Conservation (phyloP, 1,140 invertebrate species). For the Drosophila subpulchrella region DNA sequence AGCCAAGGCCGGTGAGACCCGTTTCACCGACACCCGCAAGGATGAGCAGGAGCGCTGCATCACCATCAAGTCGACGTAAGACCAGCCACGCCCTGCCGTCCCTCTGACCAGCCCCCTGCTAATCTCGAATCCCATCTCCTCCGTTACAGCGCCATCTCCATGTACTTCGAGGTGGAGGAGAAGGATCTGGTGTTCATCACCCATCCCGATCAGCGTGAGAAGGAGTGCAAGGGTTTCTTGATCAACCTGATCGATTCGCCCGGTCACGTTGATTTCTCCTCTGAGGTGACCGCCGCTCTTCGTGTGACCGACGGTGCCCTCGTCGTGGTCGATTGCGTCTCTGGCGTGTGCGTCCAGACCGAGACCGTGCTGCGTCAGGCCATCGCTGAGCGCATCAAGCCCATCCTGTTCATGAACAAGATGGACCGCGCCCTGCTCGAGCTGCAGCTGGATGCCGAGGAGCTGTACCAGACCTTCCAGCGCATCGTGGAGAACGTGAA, state of each 20-base stretch:
- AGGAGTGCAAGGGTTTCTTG: slow-evolving; percentile 97
- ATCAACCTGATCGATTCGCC: slow-evolving; percentile 99
- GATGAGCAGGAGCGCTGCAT: slow-evolving; percentile 99
- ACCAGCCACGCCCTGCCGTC: not conserved
- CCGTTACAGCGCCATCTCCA: slow-evolving; percentile 96
- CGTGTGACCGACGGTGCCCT: slow-evolving; percentile 99
- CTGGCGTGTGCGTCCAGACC: slow-evolving; percentile 99
- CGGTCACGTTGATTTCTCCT: slow-evolving; percentile 99
- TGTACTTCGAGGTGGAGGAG: slow-evolving; percentile 98
- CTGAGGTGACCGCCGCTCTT: slow-evolving; percentile 99
- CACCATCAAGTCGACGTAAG: slow-evolving; percentile 99
- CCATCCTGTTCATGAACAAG: slow-evolving; percentile 99
- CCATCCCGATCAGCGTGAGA: slow-evolving; percentile 94
- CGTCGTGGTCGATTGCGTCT: slow-evolving; percentile 99
- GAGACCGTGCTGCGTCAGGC: slow-evolving; percentile 99
- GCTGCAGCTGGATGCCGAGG: slow-evolving; percentile 97
- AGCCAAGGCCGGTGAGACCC: slow-evolving; percentile 98
- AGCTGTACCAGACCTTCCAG: slow-evolving; percentile 99
- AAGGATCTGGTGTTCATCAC: slow-evolving; percentile 97
- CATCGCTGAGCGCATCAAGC: slow-evolving; percentile 99
- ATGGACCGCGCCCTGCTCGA: slow-evolving; percentile 99
- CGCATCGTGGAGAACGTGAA: slow-evolving; percentile 99
- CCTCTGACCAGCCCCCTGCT: not conserved
- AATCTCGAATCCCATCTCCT: slow-evolving; percentile 14
- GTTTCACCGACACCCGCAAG: slow-evolving; percentile 99